Evolutionary conservation across 2,888 invertebrate species (phyloP).

Genomic region (Tipula helvola): DNA sequence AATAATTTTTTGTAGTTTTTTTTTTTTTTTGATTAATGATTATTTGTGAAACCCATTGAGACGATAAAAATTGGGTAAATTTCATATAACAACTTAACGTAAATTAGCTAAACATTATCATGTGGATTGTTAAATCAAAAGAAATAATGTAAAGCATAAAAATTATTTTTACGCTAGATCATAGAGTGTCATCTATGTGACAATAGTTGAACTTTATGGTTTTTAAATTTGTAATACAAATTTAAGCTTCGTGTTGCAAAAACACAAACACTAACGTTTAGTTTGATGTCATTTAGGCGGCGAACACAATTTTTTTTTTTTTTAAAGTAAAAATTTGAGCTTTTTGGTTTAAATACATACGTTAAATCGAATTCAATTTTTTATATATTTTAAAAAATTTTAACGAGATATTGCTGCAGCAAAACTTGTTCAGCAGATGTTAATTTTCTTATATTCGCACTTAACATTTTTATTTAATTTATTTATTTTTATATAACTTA

Average conservation of each 20-base stretch:
- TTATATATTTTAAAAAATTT: neutral
- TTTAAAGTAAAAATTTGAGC: neutral
- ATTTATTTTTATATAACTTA: neutral
- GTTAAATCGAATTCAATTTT: neutral
- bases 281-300: neutral
- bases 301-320: neutral
- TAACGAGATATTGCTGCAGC: slow-evolving; percentile 4
- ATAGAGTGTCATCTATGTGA: neutral
- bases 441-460: neutral
- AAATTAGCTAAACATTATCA: neutral
- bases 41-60: neutral
- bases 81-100: neutral
- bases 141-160: neutral
- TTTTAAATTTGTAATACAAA: neutral
- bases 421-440: neutral
- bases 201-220: neutral
- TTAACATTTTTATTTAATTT: neutral
- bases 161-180: neutral
- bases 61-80: neutral
- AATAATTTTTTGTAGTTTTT: neutral
- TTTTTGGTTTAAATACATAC: neutral
- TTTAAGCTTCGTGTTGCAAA: neutral
- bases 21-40: neutral
- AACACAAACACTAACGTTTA: neutral
- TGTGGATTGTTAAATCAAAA: neutral